Evolutionary conservation across 2,113 vertebrate species (phyloP), one percentile per base, ranked within the genome.

Genomic region (Nematolebias whitei): DNA sequence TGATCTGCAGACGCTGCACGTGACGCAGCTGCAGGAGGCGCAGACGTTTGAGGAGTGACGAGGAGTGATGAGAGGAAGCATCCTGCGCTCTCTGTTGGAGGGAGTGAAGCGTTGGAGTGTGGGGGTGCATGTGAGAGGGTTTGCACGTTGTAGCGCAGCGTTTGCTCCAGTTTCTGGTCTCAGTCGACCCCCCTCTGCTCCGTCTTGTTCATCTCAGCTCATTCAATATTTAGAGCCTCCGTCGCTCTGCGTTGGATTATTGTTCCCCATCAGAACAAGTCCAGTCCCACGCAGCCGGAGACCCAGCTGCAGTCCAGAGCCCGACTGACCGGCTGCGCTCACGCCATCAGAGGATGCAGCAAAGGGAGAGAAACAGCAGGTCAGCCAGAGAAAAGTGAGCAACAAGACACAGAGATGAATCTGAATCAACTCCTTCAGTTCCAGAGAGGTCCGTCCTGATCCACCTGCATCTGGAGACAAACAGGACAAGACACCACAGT

Each of bases 141-240:
- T 48, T 43, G 41, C 39, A 45, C 29, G 4, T 14, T 63, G 65
- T 68, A 58, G 45, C 59, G 38, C 24, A 64, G 32, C 29, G 4
- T 65, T 83, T 62, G 76, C 78, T 80, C 83, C 56, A 66, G n/a
- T 82, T 82, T 70, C 62, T 40, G 24, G 3, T 67, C 55, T 32
- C 32, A 47, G 65, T 26, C 5, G 15, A 43, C 51, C 4, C 61
- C 13, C 24, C 44, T 35, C 32, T 4, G 14, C 59, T 20, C 38
- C 56, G n/a, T 52, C 24, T 39, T 51, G 2, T 55, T 55, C 73
- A 71, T 53, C 66, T 82, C 73, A 80, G 60, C 69, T 86, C 78
- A 66, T 86, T 73, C 66, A 79, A 58, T 66, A 77, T 79, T 79
- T 59, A 77, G 32, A 52, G 18, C 59, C 26, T 78, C 63, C 39